Evolutionary conservation across 2,797 vertebrate species (phyloP).

Genomic region (Dicrostonyx torquatus): DNA sequence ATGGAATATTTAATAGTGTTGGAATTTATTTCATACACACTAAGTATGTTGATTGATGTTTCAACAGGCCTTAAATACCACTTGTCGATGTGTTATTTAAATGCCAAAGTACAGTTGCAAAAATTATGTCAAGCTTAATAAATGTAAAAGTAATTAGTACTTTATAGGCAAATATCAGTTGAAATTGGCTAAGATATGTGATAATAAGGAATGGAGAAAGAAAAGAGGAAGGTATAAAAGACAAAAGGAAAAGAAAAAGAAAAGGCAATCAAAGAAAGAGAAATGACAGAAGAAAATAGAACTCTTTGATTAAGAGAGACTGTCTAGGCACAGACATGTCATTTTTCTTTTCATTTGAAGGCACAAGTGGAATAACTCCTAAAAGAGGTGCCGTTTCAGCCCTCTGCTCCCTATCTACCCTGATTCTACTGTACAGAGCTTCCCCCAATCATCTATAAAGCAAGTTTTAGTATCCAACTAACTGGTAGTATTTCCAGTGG

Average conservation of each 20-base stretch:
- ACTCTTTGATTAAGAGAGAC: neutral
- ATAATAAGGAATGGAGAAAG: neutral
- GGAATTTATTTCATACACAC: constrained; percentile 16
- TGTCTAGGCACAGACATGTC: neutral
- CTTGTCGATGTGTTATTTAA: neutral
- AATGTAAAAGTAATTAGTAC: neutral
- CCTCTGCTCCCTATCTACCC: neutral
- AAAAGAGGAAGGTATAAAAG: neutral
- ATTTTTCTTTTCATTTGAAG: neutral
- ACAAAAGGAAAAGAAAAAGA: neutral
- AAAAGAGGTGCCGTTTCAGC: neutral
- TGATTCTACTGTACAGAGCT: neutral
- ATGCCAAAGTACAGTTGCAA: neutral
- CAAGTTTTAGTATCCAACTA: neutral
- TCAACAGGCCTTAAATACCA: neutral
- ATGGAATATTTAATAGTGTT: neutral
- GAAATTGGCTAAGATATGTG: neutral
- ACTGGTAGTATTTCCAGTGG: neutral
- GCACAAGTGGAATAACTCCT: neutral
- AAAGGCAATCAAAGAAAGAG: neutral
- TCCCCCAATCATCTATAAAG: neutral
- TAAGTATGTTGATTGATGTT: neutral
- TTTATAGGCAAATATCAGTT: neutral
- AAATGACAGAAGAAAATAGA: neutral
- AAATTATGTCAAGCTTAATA: neutral